Conservation (phyloP, 1,140 invertebrate genomes). For the Calycopis cecrops region DNA sequence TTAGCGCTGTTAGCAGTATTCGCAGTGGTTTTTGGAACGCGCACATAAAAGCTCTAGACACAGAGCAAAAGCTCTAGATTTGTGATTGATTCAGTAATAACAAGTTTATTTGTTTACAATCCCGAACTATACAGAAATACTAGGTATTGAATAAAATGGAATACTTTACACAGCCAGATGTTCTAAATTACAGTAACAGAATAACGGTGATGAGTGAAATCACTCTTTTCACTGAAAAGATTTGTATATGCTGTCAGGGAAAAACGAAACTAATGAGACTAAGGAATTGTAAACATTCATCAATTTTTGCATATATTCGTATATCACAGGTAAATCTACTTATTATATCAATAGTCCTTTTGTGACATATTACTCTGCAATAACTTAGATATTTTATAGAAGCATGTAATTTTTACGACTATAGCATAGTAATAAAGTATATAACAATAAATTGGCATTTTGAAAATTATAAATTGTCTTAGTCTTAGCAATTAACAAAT, state of each 20-base stretch:
- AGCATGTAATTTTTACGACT: conserved; percentile 8
- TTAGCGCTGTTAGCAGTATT: too few relatives aligned
- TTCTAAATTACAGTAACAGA: not conserved
- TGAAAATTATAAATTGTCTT: too few relatives aligned
- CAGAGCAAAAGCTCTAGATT: too few relatives aligned
- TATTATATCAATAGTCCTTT: not conserved
- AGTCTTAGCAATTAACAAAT: conserved; percentile 23
- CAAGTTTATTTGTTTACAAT: too few relatives aligned
- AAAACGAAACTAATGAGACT: conserved; percentile 28
- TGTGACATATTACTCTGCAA: too few relatives aligned
- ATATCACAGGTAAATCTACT: conserved; percentile 36
- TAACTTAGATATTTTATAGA: too few relatives aligned
- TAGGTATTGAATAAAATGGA: too few relatives aligned
- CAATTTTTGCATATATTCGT: conserved; percentile 32
- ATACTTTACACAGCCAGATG: not conserved
- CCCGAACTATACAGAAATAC: too few relatives aligned
- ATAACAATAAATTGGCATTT: conserved; percentile 30
- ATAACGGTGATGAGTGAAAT: not conserved
- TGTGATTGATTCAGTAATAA: too few relatives aligned
- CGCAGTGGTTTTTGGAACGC: too few relatives aligned
- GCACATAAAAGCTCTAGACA: too few relatives aligned
- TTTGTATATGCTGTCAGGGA: conserved; percentile 29
- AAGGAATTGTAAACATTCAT: conserved; percentile 38
- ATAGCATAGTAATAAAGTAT: too few relatives aligned
- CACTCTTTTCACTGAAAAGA: conserved; percentile 10